Conservation (phyloP, 92 coral and sea anemone genomes). For the Isaurus tuberculatus region DNA sequence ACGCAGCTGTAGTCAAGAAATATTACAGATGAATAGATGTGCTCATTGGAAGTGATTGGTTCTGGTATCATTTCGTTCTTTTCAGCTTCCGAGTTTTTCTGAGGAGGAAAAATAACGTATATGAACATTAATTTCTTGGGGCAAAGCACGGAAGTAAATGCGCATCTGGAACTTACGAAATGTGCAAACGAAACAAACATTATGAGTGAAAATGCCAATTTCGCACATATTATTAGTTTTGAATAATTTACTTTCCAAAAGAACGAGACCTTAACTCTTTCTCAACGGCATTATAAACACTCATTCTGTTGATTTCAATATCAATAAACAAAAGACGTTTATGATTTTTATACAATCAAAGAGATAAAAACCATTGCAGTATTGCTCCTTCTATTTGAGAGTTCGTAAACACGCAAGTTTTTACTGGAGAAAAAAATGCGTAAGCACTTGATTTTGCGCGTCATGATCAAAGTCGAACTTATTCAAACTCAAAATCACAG, state of each 20-base stretch:
- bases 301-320: background rate
- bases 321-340: background rate
- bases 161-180: background rate
- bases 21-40: conserved; percentile 27
- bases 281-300: background rate
- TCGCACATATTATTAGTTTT: background rate
- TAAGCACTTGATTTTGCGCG: background rate
- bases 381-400: background rate
- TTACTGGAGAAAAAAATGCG: background rate
- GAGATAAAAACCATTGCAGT: background rate
- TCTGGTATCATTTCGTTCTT: conserved; percentile 76
- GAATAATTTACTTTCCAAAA: background rate
- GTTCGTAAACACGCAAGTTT: conserved; percentile 3
- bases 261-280: background rate
- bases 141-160: conserved; percentile 1
- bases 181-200: background rate
- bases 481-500: background rate
- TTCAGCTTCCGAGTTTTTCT: conserved; percentile 79
- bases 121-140: background rate
- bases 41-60: conserved; percentile 47
- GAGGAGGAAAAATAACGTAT: background rate
- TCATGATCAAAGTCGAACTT: too few relatives aligned
- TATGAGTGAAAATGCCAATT: background rate
- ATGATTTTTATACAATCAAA: background rate
- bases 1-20: conserved; percentile 33